phyloP scores from a whole-genome alignment of 2,888 invertebrate genomes.

The Gandaritis pyraliata region DNA sequence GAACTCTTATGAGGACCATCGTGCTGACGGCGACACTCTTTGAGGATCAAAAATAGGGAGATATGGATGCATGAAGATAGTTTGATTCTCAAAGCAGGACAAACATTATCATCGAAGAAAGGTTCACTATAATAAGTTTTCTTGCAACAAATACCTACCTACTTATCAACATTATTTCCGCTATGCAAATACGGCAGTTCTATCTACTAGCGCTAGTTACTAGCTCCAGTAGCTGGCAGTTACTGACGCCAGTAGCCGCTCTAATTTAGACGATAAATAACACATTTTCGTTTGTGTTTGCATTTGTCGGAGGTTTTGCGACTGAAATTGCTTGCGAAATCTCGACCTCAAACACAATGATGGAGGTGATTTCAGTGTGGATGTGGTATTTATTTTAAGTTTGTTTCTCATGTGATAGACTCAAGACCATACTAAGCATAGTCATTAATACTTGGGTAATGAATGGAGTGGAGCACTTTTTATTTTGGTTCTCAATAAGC shows the following conservation, averaged over 20 bases:
- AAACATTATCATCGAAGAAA: too few species aligned
- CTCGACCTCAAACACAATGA: conserved; percentile 60
- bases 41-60: too few species aligned
- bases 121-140: neutral
- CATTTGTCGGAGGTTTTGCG: conserved; percentile 70
- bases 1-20: too few species aligned
- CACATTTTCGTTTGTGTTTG: conserved; percentile 76
- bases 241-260: conserved; percentile 43
- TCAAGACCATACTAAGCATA: too few species aligned
- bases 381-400: conserved; percentile 45
- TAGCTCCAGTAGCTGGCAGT: conserved; percentile 13
- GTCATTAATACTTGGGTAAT: too few species aligned
- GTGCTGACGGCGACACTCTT: too few species aligned
- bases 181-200: conserved; percentile 4
- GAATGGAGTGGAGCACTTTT: too few species aligned
- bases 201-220: conserved; percentile 19
- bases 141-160: conserved; percentile 4
- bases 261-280: conserved; percentile 78
- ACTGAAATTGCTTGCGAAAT: conserved; percentile 79
- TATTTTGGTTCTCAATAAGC: too few species aligned
- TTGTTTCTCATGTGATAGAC: neutral
- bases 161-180: conserved; percentile 14
- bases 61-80: too few species aligned
- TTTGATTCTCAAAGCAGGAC: too few species aligned
- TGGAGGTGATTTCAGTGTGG: conserved; percentile 50